Base-by-base conservation (phyloP, 1,140 invertebrate species). In the Euura lappo region DNA sequence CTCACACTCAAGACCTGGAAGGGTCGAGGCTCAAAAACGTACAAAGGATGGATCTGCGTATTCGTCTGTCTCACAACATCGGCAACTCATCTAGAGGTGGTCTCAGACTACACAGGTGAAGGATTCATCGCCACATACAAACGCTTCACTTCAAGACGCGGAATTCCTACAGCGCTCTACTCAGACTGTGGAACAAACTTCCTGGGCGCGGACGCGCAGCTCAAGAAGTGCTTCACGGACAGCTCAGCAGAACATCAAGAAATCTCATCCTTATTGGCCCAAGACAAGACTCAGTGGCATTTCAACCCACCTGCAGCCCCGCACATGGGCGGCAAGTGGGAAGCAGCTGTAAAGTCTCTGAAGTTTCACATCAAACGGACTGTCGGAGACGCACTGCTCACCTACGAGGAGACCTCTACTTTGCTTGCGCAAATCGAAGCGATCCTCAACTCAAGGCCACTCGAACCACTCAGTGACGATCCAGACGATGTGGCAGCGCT, bases 121-220 rank as follows among this genome's bases (percentile, higher is more conserved):
- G 71, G 68, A 2, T 81, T 84, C 66, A 13, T 82, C 5, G 74
- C 68, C 7, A 74, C 78, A 0, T 71, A 79, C 4, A 65, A 73
- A 47, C 65, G 77, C 10, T 83, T 83, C 46, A 46, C 75, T 0
- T 70, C 66, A 10, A 70, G 78, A 45, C 64, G 79, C 70, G 77
- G 76, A 6, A 65, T 74, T 13, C 73, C 46, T 5, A 44, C 13
- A 8, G 74, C 74, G 10, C 76, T 86, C 1, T 77, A 76, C 45
- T 83, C 74, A 2, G 83, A 87, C 64, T 81, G 82, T 69, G 84
- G 76, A 0, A 86, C 82, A 0, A 87, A 83, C 71, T 84, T 86
- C 71, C 70, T 79, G 1, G 79, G 82, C 8, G 81, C 80, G 3
- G 73, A 77, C 7, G 71, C 72, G 2, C 44, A 78, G 45, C 67